Percentiles rank a stretch among this genome's conserved stretches.
phyloP scores from a whole-genome alignment of 2,888 invertebrate species.

The Neoitamus cyanurus region DNA sequence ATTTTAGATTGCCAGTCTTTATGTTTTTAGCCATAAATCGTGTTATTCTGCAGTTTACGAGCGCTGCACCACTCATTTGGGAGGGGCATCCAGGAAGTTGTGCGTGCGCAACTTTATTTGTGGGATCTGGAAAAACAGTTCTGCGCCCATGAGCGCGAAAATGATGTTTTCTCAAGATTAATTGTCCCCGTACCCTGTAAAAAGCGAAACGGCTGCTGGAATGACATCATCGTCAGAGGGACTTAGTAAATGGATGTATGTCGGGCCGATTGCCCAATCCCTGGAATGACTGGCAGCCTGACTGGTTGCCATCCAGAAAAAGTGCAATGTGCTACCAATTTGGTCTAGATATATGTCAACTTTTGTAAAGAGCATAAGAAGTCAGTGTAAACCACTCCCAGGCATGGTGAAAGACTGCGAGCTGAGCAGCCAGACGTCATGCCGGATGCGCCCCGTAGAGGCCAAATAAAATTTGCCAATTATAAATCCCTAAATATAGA shows the following conservation, averaged over 20 bases:
- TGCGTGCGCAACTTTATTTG: not conserved
- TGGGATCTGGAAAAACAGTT: not conserved
- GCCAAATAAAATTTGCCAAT: no score
- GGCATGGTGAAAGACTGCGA: not conserved
- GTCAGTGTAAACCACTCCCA: not conserved
- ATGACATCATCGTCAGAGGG: not conserved
- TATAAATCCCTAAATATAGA: no score
- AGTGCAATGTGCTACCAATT: not conserved
- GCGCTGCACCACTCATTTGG: not conserved
- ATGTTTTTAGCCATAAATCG: not conserved
- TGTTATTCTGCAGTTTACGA: not conserved
- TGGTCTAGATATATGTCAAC: not conserved
- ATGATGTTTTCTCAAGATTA: constrained; percentile 1
- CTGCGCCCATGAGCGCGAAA: not conserved
- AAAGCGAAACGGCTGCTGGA: not conserved
- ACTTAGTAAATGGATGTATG: not conserved
- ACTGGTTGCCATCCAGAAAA: not conserved
- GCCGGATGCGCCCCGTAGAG: not conserved
- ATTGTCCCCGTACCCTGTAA: not conserved
- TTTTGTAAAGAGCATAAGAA: not conserved
- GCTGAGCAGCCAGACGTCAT: not conserved
- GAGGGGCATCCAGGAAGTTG: not conserved
- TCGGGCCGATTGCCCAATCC: not conserved
- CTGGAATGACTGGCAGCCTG: not conserved
- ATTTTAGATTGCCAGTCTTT: not conserved